Percentiles rank a stretch among this genome's conserved stretches.
These are phyloP conservation scores for Melipona quadrifasciata DNA, from an alignment of 1,140 invertebrate species.

Conservation along the genomic window DNA sequence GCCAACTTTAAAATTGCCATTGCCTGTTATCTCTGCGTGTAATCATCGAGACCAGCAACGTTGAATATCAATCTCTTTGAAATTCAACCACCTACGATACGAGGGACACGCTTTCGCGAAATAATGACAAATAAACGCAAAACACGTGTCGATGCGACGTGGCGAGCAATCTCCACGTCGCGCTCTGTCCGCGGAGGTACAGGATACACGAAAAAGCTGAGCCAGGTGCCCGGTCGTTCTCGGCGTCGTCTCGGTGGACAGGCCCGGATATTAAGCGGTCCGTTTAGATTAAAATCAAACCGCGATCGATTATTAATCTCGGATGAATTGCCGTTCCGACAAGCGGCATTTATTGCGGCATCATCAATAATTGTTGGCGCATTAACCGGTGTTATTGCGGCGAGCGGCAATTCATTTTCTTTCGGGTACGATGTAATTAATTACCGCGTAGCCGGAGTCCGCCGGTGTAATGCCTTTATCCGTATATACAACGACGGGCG, in stretches of 20 bases:
- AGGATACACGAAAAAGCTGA: background rate
- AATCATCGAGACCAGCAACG: too few relatives aligned
- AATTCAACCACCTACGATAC: background rate
- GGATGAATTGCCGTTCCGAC: conserved; percentile 60
- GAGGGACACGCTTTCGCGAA: background rate
- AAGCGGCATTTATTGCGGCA: conserved; percentile 62
- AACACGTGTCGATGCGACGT: background rate
- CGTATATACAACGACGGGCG: conserved; percentile 27
- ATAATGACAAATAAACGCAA: background rate
- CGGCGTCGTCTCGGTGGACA: background rate
- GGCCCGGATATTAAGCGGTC: conserved; percentile 35
- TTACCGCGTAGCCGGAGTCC: conserved; percentile 46
- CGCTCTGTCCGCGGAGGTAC: background rate
- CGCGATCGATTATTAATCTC: conserved; percentile 60
- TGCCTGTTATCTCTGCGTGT: too few relatives aligned
- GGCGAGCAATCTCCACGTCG: background rate
- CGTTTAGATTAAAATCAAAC: conserved; percentile 50
- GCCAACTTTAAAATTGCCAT: too few relatives aligned
- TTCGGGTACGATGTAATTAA: conserved; percentile 59
- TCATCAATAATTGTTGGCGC: conserved; percentile 58
- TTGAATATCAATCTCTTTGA: background rate
- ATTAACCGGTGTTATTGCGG: conserved; percentile 63
- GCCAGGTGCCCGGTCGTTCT: conserved; percentile 4
- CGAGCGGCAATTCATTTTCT: conserved; percentile 60
- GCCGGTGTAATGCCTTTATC: conserved; percentile 42